Evolutionary conservation across 1,140 invertebrate species (phyloP).

Genomic region (Dendrolimus kikuchii): DNA sequence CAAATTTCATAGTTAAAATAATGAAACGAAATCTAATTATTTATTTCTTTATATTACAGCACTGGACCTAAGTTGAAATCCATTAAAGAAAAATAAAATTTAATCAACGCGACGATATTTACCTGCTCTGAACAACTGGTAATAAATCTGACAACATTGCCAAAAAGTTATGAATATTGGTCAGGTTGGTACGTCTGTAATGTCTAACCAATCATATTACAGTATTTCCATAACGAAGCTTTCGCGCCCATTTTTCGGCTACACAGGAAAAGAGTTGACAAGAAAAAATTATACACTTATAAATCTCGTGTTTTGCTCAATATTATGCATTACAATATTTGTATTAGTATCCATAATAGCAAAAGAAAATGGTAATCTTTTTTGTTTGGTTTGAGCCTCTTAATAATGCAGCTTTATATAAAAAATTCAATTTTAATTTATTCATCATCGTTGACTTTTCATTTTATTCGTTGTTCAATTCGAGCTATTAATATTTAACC

Average conservation of each 20-base stretch:
- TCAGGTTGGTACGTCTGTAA: slow-evolving; percentile 59
- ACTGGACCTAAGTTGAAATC: slow-evolving; percentile 46
- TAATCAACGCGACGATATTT: slow-evolving; percentile 63
- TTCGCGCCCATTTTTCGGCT: slow-evolving; percentile 64
- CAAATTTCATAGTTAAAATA: slow-evolving; percentile 34
- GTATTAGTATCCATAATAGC: no score
- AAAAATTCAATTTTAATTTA: no score
- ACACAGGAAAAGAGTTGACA: slow-evolving; percentile 33
- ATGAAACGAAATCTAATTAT: slow-evolving; percentile 27
- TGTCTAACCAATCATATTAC: slow-evolving; percentile 41
- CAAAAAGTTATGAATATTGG: slow-evolving; percentile 42
- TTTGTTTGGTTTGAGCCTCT: no score
- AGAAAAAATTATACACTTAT: no score
- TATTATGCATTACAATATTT: no score
- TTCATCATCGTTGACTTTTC: no score
- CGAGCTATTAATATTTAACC: no score
- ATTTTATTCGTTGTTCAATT: no score
- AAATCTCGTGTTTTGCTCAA: no score
- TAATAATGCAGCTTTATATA: no score
- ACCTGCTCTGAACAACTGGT: slow-evolving; percentile 66
- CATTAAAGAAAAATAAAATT: slow-evolving; percentile 66
- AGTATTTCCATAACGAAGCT: slow-evolving; percentile 54
- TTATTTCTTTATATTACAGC: slow-evolving; percentile 37
- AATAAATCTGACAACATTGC: slow-evolving; percentile 68
- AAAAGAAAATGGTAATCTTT: no score